These are phyloP conservation scores for Genyomyrus donnyi DNA, from an alignment of 2,113 vertebrate species.

Conservation along the genomic window DNA sequence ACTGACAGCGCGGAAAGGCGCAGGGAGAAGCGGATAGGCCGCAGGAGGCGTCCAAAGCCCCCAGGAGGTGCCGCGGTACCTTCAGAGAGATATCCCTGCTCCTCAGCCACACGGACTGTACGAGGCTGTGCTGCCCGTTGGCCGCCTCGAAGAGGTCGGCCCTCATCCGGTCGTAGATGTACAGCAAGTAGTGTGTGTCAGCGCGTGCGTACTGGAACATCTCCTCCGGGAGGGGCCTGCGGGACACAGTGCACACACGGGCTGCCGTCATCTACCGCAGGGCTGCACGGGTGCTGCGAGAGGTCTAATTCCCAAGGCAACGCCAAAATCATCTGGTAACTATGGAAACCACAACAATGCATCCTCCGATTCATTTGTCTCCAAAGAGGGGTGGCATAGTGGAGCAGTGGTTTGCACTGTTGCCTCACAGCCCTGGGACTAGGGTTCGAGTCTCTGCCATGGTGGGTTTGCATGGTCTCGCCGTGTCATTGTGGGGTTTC, in stretches of 20 bases:
- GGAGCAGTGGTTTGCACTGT: neutral
- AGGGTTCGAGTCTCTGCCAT: neutral
- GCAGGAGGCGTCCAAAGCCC: neutral
- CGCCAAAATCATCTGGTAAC: neutral
- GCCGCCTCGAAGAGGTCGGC: constrained; percentile 67
- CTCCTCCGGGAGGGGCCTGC: constrained; percentile 84
- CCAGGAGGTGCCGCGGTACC: constrained; percentile 49
- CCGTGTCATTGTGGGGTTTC: neutral
- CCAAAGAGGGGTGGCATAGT: neutral
- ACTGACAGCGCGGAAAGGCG: neutral
- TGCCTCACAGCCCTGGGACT: neutral
- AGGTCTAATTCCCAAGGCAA: neutral
- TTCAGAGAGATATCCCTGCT: constrained; percentile 84
- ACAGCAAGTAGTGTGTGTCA: constrained; percentile 92
- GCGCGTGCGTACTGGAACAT: constrained; percentile 82
- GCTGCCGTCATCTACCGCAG: neutral
- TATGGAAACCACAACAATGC: neutral
- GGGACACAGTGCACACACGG: neutral
- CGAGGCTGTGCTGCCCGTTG: constrained; percentile 63
- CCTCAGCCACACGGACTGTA: constrained; percentile 82
- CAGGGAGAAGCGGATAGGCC: neutral
- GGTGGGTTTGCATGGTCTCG: neutral
- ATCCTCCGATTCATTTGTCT: neutral
- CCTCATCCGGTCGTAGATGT: constrained; percentile 80
- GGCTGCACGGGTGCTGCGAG: neutral